A percentile compares a stretch with the other conserved stretches of the same genome.
Conservation (phyloP, 2,113 vertebrate genomes). For the Amphilophus citrinellus region DNA sequence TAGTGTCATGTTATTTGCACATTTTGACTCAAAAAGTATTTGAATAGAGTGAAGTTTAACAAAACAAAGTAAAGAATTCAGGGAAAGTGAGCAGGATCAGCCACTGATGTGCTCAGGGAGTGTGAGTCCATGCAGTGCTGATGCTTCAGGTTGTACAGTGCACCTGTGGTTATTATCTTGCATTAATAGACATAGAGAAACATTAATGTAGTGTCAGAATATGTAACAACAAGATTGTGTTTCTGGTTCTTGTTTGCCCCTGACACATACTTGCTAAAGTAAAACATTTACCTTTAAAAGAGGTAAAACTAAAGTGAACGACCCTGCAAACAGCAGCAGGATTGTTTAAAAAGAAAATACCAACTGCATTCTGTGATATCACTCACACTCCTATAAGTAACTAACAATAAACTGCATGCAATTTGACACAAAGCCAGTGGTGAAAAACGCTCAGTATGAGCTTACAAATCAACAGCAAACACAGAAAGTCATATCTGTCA, state of each 20-base stretch:
- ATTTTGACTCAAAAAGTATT: neutral
- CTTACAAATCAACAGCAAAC: neutral
- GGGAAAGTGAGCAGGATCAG: too few relatives aligned
- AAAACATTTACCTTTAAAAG: fast-evolving
- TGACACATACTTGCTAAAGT: neutral
- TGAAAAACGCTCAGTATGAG: neutral
- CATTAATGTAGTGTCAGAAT: neutral
- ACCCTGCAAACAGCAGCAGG: neutral
- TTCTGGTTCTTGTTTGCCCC: neutral
- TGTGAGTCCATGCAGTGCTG: too few relatives aligned
- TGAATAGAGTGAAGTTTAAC: neutral
- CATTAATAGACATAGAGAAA: neutral
- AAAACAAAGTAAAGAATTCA: too few relatives aligned
- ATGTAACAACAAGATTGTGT: neutral
- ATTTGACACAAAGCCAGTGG: neutral
- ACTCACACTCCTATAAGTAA: neutral
- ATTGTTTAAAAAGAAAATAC: neutral
- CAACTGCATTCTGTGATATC: neutral
- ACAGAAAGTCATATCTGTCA: neutral
- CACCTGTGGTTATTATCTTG: neutral
- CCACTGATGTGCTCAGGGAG: too few relatives aligned
- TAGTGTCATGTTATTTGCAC: neutral
- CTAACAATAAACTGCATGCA: neutral
- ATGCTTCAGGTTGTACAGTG: too few relatives aligned
- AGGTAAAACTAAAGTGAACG: neutral